These are phyloP conservation scores for Augochlorella aurata DNA, from an alignment of 2,888 invertebrate genomes.

Conservation along the genomic window DNA sequence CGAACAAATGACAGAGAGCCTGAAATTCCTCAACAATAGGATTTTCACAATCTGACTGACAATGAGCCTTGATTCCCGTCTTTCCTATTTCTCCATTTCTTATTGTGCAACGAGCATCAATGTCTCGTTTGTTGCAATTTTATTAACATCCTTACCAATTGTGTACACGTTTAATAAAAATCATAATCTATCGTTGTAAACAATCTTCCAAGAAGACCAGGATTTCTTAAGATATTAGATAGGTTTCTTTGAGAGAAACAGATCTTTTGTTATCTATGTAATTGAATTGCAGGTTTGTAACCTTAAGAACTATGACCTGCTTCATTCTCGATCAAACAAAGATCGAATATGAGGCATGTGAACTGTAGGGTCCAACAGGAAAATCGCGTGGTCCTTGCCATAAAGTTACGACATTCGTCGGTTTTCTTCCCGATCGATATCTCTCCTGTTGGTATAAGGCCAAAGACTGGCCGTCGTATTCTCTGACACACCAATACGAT, in stretches of 20 bases:
- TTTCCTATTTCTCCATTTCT: neutral
- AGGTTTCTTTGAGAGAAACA: neutral
- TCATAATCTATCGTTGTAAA: neutral
- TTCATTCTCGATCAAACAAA: neutral
- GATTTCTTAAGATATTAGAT: neutral
- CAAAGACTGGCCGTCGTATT: constrained; percentile 25
- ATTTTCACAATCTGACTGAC: constrained; percentile 15
- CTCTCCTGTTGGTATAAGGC: constrained; percentile 32
- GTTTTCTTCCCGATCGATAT: constrained; percentile 49
- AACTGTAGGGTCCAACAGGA: neutral
- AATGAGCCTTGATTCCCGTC: neutral
- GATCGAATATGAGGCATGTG: neutral
- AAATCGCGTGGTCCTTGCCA: constrained; percentile 13
- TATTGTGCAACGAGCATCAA: constrained; percentile 6
- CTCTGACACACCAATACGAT: neutral
- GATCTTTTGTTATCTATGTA: neutral
- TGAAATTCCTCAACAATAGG: constrained; percentile 27
- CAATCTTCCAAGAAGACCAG: neutral
- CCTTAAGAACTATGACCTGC: neutral
- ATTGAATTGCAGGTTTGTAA: neutral
- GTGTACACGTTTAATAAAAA: neutral
- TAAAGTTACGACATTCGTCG: constrained; percentile 39
- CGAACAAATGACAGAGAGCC: neutral
- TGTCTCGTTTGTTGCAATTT: neutral
- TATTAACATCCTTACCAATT: neutral